Conservation (phyloP, 2,113 vertebrate species). For the Tonatia bakeri region DNA sequence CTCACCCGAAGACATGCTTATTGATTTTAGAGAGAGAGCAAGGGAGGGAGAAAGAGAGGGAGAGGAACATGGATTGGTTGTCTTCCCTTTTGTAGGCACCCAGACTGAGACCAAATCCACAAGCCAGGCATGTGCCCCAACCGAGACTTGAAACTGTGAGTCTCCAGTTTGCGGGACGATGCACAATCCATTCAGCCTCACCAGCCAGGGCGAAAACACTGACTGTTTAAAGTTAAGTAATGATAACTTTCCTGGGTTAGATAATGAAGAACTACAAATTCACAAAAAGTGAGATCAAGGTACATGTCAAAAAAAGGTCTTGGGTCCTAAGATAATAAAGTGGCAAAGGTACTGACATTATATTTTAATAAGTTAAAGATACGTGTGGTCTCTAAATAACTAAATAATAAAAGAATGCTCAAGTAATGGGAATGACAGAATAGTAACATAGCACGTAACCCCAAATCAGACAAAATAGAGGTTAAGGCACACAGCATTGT, state of each 20-base stretch:
- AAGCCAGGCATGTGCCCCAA: too few species aligned
- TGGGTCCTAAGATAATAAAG: not conserved
- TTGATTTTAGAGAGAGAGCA: too few species aligned
- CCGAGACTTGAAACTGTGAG: too few species aligned
- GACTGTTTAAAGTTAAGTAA: not conserved
- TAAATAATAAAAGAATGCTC: not conserved
- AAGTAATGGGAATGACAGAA: not conserved
- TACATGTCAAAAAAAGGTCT: not conserved
- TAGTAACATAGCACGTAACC: not conserved
- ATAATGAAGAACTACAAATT: not conserved
- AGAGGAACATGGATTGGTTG: too few species aligned
- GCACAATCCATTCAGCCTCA: too few species aligned
- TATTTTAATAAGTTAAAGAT: slow-evolving; percentile 29
- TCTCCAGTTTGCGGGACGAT: too few species aligned
- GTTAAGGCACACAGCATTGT: not conserved
- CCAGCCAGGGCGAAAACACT: too few species aligned
- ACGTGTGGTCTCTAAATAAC: not conserved
- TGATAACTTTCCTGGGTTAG: not conserved
- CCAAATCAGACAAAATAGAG: not conserved
- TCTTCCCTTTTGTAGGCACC: too few species aligned
- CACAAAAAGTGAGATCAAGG: not conserved
- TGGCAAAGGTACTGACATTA: not conserved
- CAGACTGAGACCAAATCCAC: too few species aligned
- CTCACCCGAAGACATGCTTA: too few species aligned
- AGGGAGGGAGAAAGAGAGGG: too few species aligned